Evolutionary conservation across 2,888 invertebrate species (phyloP).

Genomic region (Morpho achilles): DNA sequence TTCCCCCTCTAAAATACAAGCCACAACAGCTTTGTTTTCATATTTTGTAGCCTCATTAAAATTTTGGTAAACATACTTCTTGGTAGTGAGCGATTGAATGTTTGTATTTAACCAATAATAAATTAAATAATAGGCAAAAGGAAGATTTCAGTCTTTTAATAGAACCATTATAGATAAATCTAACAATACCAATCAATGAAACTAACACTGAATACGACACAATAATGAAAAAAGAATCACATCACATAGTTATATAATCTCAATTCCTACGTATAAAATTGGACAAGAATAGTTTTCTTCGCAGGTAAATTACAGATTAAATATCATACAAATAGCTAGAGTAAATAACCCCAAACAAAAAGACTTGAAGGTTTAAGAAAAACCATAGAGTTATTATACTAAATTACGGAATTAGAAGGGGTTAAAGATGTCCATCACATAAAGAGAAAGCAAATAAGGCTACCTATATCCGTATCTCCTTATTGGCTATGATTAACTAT

Average conservation of each 20-base stretch:
- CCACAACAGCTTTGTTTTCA: too few relatives aligned
- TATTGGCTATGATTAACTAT: too few relatives aligned
- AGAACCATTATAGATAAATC: slow-evolving; percentile 61
- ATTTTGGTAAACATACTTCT: too few relatives aligned
- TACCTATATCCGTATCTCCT: too few relatives aligned
- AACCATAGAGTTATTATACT: too few relatives aligned
- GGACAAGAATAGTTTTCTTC: slow-evolving; percentile 19
- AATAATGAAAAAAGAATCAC: slow-evolving; percentile 16
- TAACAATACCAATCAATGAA: slow-evolving; percentile 51
- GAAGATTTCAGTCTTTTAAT: slow-evolving; percentile 75
- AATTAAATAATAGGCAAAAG: slow-evolving; percentile 12
- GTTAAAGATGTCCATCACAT: too few relatives aligned
- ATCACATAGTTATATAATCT: slow-evolving; percentile 21
- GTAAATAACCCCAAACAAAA: not conserved
- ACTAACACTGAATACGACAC: slow-evolving; percentile 34
- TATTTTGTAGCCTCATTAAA: too few relatives aligned
- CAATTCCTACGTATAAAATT: slow-evolving; percentile 27
- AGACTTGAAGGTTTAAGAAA: not conserved
- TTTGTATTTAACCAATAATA: too few relatives aligned
- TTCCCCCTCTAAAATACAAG: too few relatives aligned
- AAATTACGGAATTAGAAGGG: too few relatives aligned
- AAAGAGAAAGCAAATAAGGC: too few relatives aligned
- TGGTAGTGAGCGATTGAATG: too few relatives aligned
- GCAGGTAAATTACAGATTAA: slow-evolving; percentile 5
- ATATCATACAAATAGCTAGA: not conserved